Base-by-base conservation (phyloP, 2,113 vertebrate species). In the Oncorhynchus tshawytscha region DNA sequence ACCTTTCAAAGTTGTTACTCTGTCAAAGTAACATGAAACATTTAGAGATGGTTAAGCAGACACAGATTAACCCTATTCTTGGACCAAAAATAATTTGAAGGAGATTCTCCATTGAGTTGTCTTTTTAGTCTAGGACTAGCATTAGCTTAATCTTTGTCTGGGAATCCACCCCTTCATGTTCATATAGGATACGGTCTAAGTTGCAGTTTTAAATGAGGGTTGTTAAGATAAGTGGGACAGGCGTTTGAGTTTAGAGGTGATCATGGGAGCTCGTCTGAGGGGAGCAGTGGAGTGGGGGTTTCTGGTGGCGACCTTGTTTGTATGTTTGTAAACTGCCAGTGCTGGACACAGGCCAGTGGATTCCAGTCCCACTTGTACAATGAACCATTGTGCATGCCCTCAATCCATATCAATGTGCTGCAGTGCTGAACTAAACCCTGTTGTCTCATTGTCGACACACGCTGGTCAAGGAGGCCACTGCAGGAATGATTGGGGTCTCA, bases 311-410 rank as follows among this genome's bases (percentile, higher is more conserved):
- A 75, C 76, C 81, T 78, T 82, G 72, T 86, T 81, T 86, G 81
- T 71, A 84, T 85, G 82, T 87, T 86, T 87, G 85, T 84, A 81
- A 81, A 82, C 71, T 78, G 85, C 80, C 72, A 51, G 22, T 59
- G 67, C 78, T 85, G 86, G 86, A 78, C 20, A 31, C 24, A 2
- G 2, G 84, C 90, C 91, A 92, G 79, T 78, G 82, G 85, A 92
- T 91, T 91, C 89, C 87, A 88, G 84, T 80, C 82, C 85, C 34
- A 76, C 71, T 77, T 72, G 84, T 89, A 92, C 91, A 93, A 92
- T 88, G 84, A 67, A 64, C 83, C 87, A 91, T 93, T 94, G 91
- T 93, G 66, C 74, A 79, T 90, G 89, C 74, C 89, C 90, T 88
- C 77, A 84, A 89, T 91, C 84, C 82, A 78, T 78, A 25, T 89